Evolutionary conservation across 1,140 invertebrate species (phyloP), one percentile per base, ranked within the genome.

Genomic region (Orussus abietinus): DNA sequence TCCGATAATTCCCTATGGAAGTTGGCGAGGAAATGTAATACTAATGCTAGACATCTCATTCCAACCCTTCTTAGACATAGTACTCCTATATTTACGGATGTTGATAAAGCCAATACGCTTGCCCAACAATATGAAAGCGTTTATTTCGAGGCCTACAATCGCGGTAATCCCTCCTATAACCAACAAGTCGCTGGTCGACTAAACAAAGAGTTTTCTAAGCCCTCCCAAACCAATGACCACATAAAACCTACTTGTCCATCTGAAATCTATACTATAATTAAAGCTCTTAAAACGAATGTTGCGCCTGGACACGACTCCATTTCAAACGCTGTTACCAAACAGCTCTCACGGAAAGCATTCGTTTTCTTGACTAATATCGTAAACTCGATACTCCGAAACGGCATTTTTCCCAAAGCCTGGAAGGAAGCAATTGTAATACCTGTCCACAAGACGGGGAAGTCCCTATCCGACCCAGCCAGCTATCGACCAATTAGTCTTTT

Each of bases 361-460:
- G 31, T n/a, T 18, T 19, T 17, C 6, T 13, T 42, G 5, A 14
- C 31, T 20, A 3, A 39, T 39, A 3, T 38, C 6, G 6, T 28
- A 13, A 45, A 39, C 12, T 19, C 19, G 3, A 12, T 19, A 22
- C 4, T 39, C 1, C 34, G 35, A 26, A 4, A 19, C 4, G 7
- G 11, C n/a, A 26, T 38, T 22, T 45, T 38, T 15, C 42, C 42
- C 3, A 9, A 1, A 32, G 7, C 6, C 7, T 45, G 42, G 36
- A 45, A 45, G 34, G n/a, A 32, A 31, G 42, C 42, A n/a, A 25
- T n/a, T 9, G 19, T 45, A 2, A 2, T 45, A 20, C 10, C 36
- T 28, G 17, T 34, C 28, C 17, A 12, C 12, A 34, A 40, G 28
- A 17, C 26, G 1, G 35, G 29, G 11, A 45, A 45, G 38, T 17